phyloP scores from a whole-genome alignment of 2,888 invertebrate genomes.

The Ferrisia virgata region DNA sequence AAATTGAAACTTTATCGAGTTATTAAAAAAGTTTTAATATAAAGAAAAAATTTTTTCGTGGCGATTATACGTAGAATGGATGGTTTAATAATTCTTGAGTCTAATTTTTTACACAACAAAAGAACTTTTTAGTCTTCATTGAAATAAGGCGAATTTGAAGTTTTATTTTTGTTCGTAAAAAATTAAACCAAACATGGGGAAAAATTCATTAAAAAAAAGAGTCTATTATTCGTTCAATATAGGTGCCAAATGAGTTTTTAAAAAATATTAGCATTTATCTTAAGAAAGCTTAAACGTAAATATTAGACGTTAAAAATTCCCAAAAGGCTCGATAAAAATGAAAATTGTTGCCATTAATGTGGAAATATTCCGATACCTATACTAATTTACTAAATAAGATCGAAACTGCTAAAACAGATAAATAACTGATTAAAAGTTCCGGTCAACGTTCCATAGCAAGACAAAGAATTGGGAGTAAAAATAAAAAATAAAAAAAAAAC shows the following conservation, averaged over 20 bases:
- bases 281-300: too few relatives aligned
- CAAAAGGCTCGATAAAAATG: background rate
- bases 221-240: too few relatives aligned
- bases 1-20: background rate
- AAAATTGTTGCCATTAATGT: background rate
- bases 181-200: too few relatives aligned
- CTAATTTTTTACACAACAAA: too few relatives aligned
- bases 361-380: background rate
- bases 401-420: background rate
- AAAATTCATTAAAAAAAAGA: too few relatives aligned
- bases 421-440: slow-evolving; percentile 23
- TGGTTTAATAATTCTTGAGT: background rate
- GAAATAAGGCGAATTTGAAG: background rate
- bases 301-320: too few relatives aligned
- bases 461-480: background rate
- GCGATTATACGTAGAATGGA: background rate
- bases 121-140: background rate
- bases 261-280: background rate
- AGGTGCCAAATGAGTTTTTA: background rate
- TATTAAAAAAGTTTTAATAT: slow-evolving; percentile 29
- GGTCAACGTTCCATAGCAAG: background rate
- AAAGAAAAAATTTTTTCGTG: background rate
- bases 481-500: too few relatives aligned
- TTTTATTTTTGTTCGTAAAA: background rate
- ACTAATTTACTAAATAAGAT: background rate